Evolutionary conservation across 53 echinoderm and acorn worm genomes (phyloP), one percentile per base, ranked within the genome.

Genomic region (Arbacia lixula): DNA sequence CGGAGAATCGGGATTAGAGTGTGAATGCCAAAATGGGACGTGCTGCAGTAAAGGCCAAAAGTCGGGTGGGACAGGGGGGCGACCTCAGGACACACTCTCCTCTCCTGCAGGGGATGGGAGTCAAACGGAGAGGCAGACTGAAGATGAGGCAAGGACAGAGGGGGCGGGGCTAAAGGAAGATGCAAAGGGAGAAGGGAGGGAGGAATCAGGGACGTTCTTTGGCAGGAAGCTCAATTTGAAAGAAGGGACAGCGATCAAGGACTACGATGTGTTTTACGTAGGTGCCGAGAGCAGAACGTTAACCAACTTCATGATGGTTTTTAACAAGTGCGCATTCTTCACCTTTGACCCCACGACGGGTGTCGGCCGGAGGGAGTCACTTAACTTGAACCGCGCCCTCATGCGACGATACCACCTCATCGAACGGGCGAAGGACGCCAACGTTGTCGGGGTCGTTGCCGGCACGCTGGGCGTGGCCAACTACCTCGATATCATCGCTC

Each of bases 291-390:
- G 92, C 11, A 50, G 86, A 43, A 94, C 99, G 30, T 87, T 99
- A 25, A 99, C 92, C 22, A 99, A 99, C 54, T 52, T 94, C 52
- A 94, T 99, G 90, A 99, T 99, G 99, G 90, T 90, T 0, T 83
- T 95, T 36, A 99, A 95, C 65, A 77, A 68, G 39, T 94, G 94
- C 61, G 78, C 88, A 10, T 99, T 99, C 77, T 92, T 53, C 74
- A 91, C 94, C 3, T 99, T 87, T 85, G 85, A 94, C 76, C 99
- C 99, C 0, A 60, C 65, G 49, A 85, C 63, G 8, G 53, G 58
- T 22, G 31, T 19, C 38, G 62, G 78, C 34, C 77, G 85, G 26
- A 87, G 68, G 39, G 99, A 99, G 71, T 91, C 92, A 10, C 72
- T 95, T 10, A 91, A 95, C 29, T 88, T 95, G 34, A 99, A 89